phyloP scores from a whole-genome alignment of 2,888 invertebrate species.

The Cryptocephalus primarius region DNA sequence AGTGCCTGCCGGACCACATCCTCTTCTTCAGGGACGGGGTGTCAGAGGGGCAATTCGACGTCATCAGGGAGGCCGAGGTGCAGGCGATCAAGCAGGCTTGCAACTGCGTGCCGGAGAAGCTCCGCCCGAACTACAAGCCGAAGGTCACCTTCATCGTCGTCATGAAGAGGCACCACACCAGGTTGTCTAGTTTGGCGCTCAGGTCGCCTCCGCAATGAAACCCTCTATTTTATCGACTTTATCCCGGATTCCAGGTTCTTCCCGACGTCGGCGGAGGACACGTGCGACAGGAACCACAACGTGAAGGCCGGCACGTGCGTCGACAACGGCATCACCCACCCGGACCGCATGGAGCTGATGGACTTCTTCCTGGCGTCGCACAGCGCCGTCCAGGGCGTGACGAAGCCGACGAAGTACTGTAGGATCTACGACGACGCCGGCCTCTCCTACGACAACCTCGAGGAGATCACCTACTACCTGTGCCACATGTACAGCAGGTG shows the following conservation, averaged over 20 bases:
- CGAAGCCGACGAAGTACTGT: constrained; percentile 77
- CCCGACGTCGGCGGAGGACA: constrained; percentile 17
- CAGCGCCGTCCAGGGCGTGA: constrained; percentile 66
- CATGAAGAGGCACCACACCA: constrained; percentile 92
- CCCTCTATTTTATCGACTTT: too few species aligned
- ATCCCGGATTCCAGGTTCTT: background rate
- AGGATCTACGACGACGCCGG: constrained; percentile 69
- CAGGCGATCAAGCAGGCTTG: background rate
- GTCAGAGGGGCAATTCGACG: constrained; percentile 69
- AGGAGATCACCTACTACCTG: constrained; percentile 67
- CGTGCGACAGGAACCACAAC: constrained; percentile 52
- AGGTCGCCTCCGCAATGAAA: too few species aligned
- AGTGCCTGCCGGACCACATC: constrained; percentile 48
- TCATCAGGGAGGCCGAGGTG: constrained; percentile 30
- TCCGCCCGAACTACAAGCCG: constrained; percentile 52
- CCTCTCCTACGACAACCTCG: constrained; percentile 61
- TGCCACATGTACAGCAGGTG: constrained; percentile 81
- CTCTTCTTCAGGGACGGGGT: constrained; percentile 79
- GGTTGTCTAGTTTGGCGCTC: constrained; percentile 34
- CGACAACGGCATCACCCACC: constrained; percentile 75
- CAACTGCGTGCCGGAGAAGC: background rate
- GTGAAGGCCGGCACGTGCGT: constrained; percentile 48
- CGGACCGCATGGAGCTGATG: constrained; percentile 48
- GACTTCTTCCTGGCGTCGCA: constrained; percentile 75
- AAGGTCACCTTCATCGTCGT: constrained; percentile 84